Conservation (phyloP, 35 echinoderm and acorn worm species). For the Hemicentrotus pulcherrimus region DNA sequence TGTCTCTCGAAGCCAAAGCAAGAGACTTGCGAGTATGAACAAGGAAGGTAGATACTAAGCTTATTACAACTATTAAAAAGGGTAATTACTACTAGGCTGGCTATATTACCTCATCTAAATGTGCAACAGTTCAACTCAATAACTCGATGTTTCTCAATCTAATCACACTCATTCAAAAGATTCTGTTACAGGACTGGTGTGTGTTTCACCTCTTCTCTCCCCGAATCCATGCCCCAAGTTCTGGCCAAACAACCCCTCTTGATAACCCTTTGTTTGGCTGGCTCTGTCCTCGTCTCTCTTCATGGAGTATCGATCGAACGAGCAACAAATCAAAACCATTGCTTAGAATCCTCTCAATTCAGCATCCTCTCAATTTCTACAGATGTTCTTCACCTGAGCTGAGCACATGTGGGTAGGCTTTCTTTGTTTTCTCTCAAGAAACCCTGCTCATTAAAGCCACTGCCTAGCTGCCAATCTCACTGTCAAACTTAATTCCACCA, state of each 20-base stretch:
- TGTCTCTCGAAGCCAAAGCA: not conserved
- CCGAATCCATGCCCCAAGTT: not conserved
- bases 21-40: not conserved
- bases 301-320: not conserved
- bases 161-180: constrained; percentile 42
- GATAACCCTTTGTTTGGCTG: constrained; percentile 24
- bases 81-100: constrained; percentile 35
- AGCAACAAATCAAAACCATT: constrained; percentile 28
- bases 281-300: not conserved
- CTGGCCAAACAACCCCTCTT: not conserved
- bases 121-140: constrained; percentile 52
- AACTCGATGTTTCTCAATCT: constrained; percentile 40
- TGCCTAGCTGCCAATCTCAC: constrained; percentile 10
- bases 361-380: constrained; percentile 27
- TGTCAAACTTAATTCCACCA: constrained; percentile 43
- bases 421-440: constrained; percentile 4
- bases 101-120: constrained; percentile 39
- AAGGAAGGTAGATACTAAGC: not conserved
- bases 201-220: constrained; percentile 5
- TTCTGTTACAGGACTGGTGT: constrained; percentile 11
- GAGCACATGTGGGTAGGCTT: constrained; percentile 10
- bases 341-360: constrained; percentile 1
- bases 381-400: constrained; percentile 43
- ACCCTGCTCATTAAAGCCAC: not conserved
- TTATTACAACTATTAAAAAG: constrained; percentile 31